A percentile compares a stretch with the other conserved stretches of the same genome.
Conservation (phyloP, 2,888 invertebrate genomes). For the Cephus rjabovi region DNA sequence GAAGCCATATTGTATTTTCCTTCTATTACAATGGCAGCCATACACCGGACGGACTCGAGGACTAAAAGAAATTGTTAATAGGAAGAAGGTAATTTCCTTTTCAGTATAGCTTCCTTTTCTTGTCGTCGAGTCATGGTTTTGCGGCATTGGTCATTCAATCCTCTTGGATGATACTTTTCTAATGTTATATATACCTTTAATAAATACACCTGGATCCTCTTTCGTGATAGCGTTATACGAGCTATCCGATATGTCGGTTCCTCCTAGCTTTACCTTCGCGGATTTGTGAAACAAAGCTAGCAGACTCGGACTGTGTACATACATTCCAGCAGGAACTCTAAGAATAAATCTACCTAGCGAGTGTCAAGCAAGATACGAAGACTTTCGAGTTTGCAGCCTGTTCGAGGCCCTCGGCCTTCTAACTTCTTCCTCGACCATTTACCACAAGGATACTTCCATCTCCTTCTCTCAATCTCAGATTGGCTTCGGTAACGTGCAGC, state of each 20-base stretch:
- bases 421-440: not conserved
- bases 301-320: not conserved
- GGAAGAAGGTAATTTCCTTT: not conserved
- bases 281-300: conserved; percentile 3
- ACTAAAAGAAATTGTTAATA: not conserved
- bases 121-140: not conserved
- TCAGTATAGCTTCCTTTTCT: not conserved
- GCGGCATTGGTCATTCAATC: not conserved
- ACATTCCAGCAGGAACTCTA: not conserved
- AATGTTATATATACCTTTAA: not conserved
- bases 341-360: conserved; percentile 13
- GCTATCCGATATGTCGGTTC: not conserved
- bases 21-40: not conserved
- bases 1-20: not conserved
- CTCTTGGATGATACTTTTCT: not conserved
- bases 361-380: conserved; percentile 9
- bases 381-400: not conserved
- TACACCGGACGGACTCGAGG: not conserved
- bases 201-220: not conserved
- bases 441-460: not conserved
- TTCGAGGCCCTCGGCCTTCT: not conserved
- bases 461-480: not conserved
- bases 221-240: not conserved
- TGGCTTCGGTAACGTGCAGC: not conserved
- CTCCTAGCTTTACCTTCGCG: not conserved